Base-by-base conservation (phyloP, 2,888 invertebrate genomes). In the Pheosia gnoma region DNA sequence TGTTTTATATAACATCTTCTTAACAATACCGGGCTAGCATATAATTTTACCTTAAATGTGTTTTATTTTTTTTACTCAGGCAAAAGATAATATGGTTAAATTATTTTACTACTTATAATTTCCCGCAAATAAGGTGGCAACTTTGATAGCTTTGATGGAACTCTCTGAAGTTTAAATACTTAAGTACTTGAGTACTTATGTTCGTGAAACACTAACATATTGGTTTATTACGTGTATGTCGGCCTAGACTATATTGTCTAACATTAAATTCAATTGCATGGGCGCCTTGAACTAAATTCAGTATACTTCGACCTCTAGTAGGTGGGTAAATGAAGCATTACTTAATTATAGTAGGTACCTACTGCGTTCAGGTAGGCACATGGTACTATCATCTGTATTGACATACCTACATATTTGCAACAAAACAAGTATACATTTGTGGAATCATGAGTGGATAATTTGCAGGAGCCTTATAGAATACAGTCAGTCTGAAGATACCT, bases 261-360 rank as follows among this genome's bases (percentile, higher is more conserved):
- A 60, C 54, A 60, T 71, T 63, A 59, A 71, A 61, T 66, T 65
- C 54, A 73, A 69, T 69, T 66, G 71, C 62, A 63, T 60, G 65
- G 62, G 36, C 56, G 43, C 74, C 74, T 74, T 75, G 75, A 68
- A 73, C 74, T 64, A 74, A 67, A 75, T 75, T 64, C 58, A 39
- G 59, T 41, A 65, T 63, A 65, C 55, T 68, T 64, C 66, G 63
- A 64, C 70, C 66, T 70, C 58, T 60, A 52, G 25, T 37, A 53
- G 7, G 8, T 43, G n/a, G 5, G n/a, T 13, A 39, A n/a, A 58
- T 59, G 52, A 11, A 56, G 37, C 38, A 54, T 3, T 39, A 7
- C 4, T 4, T 37, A 54, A 11, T 53, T 3, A 51, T 25, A 1
- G 25, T 25, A 25, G 25, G 25, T 25, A 25, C 25, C 25, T 25